phyloP scores from a whole-genome alignment of 35 echinoderm and acorn worm species.

The Anneissia japonica region DNA sequence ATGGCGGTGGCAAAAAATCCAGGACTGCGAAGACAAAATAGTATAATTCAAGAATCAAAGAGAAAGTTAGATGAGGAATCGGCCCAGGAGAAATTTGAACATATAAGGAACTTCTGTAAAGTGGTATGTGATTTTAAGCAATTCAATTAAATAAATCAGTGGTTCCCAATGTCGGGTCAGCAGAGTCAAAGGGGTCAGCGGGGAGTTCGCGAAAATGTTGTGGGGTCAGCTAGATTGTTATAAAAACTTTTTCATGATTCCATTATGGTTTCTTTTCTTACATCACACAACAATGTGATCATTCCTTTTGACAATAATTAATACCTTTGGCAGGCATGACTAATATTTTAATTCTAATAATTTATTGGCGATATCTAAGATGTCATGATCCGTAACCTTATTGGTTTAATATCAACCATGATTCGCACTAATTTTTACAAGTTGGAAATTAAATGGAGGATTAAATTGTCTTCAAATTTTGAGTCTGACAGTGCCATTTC shows the following conservation, averaged over 20 bases:
- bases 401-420: too few species aligned
- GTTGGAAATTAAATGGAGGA: too few species aligned
- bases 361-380: too few species aligned
- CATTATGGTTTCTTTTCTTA: background rate
- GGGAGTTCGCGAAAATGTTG: background rate
- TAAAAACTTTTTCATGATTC: background rate
- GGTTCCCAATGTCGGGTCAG: background rate
- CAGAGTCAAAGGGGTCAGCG: background rate
- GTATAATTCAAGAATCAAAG: conserved; percentile 61
- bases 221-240: background rate
- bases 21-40: conserved; percentile 43
- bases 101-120: conserved; percentile 64
- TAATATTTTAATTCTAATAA: too few species aligned
- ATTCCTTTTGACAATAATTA: too few species aligned
- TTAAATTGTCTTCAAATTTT: too few species aligned
- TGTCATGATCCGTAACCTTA: too few species aligned
- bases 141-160: background rate
- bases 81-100: conserved; percentile 51
- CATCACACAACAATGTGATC: conserved; percentile 53
- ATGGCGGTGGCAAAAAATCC: background rate
- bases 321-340: too few species aligned
- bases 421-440: too few species aligned
- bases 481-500: too few species aligned
- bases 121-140: conserved; percentile 29
- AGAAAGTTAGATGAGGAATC: conserved; percentile 56